Evolutionary conservation across 2,888 invertebrate species (phyloP).

Genomic region (Therioaphis trifolii): DNA sequence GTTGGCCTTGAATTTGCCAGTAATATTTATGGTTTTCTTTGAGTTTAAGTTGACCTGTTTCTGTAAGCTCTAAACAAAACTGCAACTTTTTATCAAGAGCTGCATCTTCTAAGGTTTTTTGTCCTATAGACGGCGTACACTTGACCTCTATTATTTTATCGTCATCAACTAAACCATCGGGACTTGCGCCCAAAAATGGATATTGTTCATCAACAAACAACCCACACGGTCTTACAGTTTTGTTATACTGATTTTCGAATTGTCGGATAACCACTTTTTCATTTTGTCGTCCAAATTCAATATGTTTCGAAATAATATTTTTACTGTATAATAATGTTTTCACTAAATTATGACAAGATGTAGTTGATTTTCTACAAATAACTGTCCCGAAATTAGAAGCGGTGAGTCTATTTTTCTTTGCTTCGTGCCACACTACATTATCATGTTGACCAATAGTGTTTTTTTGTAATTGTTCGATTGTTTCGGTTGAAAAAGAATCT

Average conservation of each 20-base stretch:
- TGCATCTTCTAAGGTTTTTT: conserved; percentile 1
- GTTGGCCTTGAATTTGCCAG: conserved; percentile 28
- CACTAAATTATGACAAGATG: neutral
- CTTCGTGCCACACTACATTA: conserved; percentile 10
- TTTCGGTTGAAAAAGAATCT: neutral
- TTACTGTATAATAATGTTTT: neutral
- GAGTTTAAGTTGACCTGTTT: conserved; percentile 4
- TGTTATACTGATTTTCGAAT: neutral
- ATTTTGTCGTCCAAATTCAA: conserved; percentile 8
- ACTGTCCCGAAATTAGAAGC: conserved; percentile 30
- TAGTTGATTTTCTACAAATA: neutral
- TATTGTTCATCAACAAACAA: neutral
- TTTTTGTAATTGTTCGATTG: neutral
- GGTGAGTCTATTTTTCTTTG: conserved; percentile 17
- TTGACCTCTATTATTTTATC: conserved; percentile 24
- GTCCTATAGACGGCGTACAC: conserved; percentile 19
- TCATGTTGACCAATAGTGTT: conserved; percentile 32
- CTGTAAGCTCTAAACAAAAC: conserved; percentile 29
- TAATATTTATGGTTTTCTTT: conserved; percentile 39
- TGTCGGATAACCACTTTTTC: neutral
- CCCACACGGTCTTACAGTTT: neutral
- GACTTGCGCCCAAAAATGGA: conserved; percentile 25
- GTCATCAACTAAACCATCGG: conserved; percentile 13
- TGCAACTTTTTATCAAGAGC: neutral
- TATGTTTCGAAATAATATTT: conserved; percentile 22